These are phyloP conservation scores for Carettochelys insculpta DNA, from an alignment of 2,113 vertebrate genomes.

Conservation along the genomic window DNA sequence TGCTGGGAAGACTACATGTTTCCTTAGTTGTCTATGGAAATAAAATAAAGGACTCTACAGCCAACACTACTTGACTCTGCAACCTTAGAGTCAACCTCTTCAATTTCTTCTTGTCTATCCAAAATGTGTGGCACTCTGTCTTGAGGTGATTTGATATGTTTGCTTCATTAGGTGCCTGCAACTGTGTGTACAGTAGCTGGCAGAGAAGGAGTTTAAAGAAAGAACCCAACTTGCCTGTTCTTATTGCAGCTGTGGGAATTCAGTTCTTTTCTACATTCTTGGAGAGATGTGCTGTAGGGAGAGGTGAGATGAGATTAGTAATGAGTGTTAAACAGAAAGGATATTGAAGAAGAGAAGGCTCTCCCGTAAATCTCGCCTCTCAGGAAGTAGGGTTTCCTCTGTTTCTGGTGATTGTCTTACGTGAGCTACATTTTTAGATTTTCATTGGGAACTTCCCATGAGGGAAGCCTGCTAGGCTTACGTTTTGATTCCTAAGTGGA, in stretches of 20 bases:
- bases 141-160: not conserved
- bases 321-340: not conserved
- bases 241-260: not conserved
- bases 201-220: not conserved
- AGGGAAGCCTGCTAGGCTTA: not conserved
- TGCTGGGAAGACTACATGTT: not conserved
- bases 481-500: not conserved
- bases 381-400: not conserved
- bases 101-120: not conserved
- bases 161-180: not conserved
- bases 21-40: slow-evolving; percentile 34
- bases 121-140: not conserved
- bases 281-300: not conserved
- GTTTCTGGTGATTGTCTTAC: not conserved
- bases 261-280: not conserved
- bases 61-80: not conserved
- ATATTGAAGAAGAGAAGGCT: not conserved
- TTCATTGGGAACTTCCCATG: not conserved
- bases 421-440: not conserved
- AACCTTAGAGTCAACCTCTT: slow-evolving; percentile 18
- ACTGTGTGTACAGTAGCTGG: not conserved
- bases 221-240: not conserved
- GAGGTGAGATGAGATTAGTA: not conserved
- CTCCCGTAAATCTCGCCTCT: not conserved
- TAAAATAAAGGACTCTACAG: slow-evolving; percentile 37